Conservation (phyloP, 2,888 invertebrate genomes). For the Bembecia ichneumoniformis region DNA sequence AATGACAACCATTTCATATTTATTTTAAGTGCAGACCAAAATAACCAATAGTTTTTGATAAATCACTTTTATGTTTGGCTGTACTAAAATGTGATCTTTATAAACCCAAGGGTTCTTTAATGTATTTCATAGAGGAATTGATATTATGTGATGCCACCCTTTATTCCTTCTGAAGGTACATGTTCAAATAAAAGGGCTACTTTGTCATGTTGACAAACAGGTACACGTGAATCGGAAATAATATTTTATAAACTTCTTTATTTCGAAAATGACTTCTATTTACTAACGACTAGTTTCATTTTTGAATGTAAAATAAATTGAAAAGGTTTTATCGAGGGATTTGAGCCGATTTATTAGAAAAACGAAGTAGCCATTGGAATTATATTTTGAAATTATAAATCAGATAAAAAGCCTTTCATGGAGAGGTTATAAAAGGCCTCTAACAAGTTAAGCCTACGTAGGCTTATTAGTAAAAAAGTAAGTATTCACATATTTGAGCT, state of each 20-base stretch:
- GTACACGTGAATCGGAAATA: conserved; percentile 43
- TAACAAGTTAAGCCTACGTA: too few species aligned
- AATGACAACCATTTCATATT: too few species aligned
- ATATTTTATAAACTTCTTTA: conserved; percentile 23
- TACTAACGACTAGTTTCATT: background rate
- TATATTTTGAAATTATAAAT: conserved; percentile 19
- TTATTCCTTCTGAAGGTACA: conserved; percentile 15
- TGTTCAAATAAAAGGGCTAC: conserved; percentile 64
- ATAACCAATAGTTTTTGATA: too few species aligned
- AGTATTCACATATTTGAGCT: too few species aligned
- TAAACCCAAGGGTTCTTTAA: too few species aligned
- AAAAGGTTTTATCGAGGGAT: conserved; percentile 55
- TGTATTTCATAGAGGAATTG: conserved; percentile 30
- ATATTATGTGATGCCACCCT: conserved; percentile 28
- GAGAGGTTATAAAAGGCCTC: too few species aligned
- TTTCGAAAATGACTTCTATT: background rate
- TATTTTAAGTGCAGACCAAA: too few species aligned
- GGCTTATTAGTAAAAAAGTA: too few species aligned
- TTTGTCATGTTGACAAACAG: conserved; percentile 62
- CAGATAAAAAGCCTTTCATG: too few species aligned
- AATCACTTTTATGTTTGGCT: too few species aligned
- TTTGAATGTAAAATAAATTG: conserved; percentile 12
- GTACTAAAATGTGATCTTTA: too few species aligned
- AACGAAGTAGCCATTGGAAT: conserved; percentile 34
- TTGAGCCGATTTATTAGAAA: conserved; percentile 53